These are phyloP conservation scores for Neotoxoptera formosana DNA, from an alignment of 1,140 invertebrate genomes.

Conservation along the genomic window DNA sequence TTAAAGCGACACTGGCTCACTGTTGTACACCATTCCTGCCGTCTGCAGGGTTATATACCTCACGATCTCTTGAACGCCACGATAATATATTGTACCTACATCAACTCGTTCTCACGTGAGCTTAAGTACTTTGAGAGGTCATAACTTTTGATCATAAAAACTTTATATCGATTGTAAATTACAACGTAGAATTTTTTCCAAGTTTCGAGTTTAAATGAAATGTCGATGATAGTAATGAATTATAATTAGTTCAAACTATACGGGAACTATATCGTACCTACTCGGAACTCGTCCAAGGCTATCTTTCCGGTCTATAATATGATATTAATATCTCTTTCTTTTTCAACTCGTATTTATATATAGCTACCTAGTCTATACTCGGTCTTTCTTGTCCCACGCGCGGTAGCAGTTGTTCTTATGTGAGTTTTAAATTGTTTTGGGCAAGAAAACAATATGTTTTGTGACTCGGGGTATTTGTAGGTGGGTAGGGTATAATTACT, in stretches of 20 bases:
- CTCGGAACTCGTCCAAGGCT: neutral
- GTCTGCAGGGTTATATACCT: neutral
- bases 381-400: neutral
- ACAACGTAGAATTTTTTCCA: neutral
- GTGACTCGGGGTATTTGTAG: neutral
- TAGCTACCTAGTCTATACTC: neutral
- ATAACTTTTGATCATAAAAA: neutral
- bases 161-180: no score
- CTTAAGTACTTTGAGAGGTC: neutral
- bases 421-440: no score
- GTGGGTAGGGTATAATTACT: neutral
- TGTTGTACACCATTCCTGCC: neutral
- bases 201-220: neutral
- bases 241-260: neutral
- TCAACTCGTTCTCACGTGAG: neutral
- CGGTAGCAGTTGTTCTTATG: neutral
- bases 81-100: no score
- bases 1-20: neutral
- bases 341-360: neutral
- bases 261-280: neutral
- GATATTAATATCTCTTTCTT: neutral
- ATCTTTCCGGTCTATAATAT: neutral
- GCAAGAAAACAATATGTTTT: neutral
- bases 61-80: neutral
- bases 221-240: neutral